Evolutionary conservation across 92 coral and sea anemone genomes (phyloP), one percentile per base, ranked within the genome.

Genomic region (Porites lobata): DNA sequence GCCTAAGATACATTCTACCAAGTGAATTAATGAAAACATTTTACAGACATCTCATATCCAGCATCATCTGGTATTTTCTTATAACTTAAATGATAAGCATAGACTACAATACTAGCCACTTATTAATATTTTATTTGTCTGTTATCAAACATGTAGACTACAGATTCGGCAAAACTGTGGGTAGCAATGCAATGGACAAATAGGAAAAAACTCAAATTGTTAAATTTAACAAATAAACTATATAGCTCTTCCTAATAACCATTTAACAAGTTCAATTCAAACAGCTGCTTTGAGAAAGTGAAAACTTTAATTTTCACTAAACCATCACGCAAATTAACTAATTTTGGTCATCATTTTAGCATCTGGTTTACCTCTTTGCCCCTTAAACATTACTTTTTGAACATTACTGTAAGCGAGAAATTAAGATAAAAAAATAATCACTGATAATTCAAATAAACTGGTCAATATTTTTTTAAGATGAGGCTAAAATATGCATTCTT

Each of bases 201-300:
- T 32, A 69, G 3, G 3, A 15, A 52, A 29, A 80, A 24, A 17
- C 9, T 26, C 18, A 17, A 26, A 77, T 58, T 59, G 29, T 24
- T 51, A 80, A 81, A 51, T 68, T 29, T 1, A 7, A 10, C 3
- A 17, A 21, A 15, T 38, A 4, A 24, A 8, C 17, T 69, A 11
- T 21, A 69, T 38, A 8, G 43, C 22, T 29, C 32, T 56, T 53
- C 11, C 9, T 57, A 69, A 70, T 32, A 29, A 18, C 38, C 19
- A 29, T 69, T 20, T 20, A 63, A 81, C 29, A 52, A 52, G 57
- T 59, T 47, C 47, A 57, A 54, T 82, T 69, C 59, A 58, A 70
- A 71, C 86, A 82, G 86, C 86, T 82, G 86, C 64, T 71, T 18
- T 13, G 29, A 3, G 54, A 52, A 52, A 50, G 21, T n/a, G 38